phyloP scores from a whole-genome alignment of 2,888 invertebrate species.

The Copidosoma aretas region DNA sequence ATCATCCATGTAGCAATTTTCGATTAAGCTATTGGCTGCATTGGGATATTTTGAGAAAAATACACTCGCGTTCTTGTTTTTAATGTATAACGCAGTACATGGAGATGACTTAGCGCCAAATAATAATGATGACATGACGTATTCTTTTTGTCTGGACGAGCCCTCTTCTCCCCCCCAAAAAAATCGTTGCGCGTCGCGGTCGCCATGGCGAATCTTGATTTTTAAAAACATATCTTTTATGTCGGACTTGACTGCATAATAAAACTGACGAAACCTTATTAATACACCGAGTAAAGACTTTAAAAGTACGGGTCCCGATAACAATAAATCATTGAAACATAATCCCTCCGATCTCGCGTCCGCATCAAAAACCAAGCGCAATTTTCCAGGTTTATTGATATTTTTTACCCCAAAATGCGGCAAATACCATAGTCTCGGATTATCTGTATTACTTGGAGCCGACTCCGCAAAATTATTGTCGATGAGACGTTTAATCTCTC shows the following conservation, averaged over 20 bases:
- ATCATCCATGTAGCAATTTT: neutral
- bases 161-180: neutral
- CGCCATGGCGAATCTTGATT: neutral
- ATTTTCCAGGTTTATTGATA: neutral
- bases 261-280: neutral
- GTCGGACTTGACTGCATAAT: neutral
- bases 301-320: neutral
- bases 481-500: neutral
- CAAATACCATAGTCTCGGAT: neutral
- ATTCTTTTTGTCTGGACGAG: neutral
- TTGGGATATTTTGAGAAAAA: neutral
- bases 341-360: neutral
- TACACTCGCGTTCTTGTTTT: neutral
- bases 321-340: neutral
- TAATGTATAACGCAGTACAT: neutral
- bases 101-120: neutral
- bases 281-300: neutral
- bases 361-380: neutral
- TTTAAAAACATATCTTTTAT: neutral
- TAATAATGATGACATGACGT: neutral
- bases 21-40: neutral
- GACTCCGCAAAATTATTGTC: neutral
- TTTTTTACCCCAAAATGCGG: neutral
- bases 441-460: neutral
- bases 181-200: neutral